Evolutionary conservation across 2,113 vertebrate genomes (phyloP), one percentile per base, ranked within the genome.

Genomic region (Anser cygnoides): DNA sequence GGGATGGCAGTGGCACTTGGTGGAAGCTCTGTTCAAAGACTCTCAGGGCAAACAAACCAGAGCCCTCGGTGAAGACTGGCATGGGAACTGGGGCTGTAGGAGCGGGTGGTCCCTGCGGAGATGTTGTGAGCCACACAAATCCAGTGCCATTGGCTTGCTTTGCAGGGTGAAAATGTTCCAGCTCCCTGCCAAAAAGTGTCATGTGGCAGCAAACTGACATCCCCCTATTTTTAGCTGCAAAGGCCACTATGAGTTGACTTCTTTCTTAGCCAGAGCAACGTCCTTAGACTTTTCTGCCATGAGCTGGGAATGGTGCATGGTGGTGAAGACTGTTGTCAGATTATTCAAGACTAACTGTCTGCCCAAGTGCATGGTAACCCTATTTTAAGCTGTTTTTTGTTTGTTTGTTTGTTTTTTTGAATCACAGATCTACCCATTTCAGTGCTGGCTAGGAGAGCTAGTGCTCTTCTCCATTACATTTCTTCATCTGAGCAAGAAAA

Each of bases 221-320:
- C 26, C 31, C 43, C 46, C 74, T 93, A 94, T 95, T 96, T 95
- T 96, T 94, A 95, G 91, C 90, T 85, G 71, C 58, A 83, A 87
- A 77, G 29, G 55, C 75, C 92, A 54, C 39, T 92, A 82, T 58
- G 62, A 79, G 23, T 87, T 72, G 61, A 91, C 35, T 41, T 85
- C 43, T 72, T 72, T 57, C 77, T 78, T 73, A 9, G 2, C 77
- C 87, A 54, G 94, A 82, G 76, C 37, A 95, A 67, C 13, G 35
- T 33, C 84, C 50, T 67, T 54, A n/a, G 41, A 80, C 35, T 70
- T 28, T 31, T 88, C 37, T 88, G n/a, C 63, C 61, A 35, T 66
- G 13, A 89, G 13, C 43, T 52, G 28, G 71, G 84, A 84, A 75
- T 31, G 33, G 16, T 75, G 39, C 5, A 0, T 39, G 12, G 31